Evolutionary conservation across 64 coral and sea anemone species (phyloP).

Genomic region (Catalaphyllia jardinei): DNA sequence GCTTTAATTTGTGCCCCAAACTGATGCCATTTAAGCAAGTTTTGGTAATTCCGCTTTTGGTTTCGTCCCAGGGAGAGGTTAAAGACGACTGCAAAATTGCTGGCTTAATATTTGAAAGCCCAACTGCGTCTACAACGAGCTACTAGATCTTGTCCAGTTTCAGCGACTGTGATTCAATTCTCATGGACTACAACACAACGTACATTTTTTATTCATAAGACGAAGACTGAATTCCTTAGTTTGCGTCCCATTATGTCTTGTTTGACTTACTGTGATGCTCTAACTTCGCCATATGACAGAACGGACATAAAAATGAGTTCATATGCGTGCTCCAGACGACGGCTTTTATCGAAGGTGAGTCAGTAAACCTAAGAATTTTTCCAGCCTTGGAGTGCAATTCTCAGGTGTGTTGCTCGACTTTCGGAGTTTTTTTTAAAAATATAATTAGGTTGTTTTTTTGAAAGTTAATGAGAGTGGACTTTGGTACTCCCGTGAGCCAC

Average conservation of each 20-base stretch:
- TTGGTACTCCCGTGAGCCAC: too few species aligned
- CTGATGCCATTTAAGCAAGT: neutral
- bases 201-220: neutral
- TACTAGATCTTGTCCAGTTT: neutral
- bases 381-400: too few species aligned
- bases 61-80: slow-evolving; percentile 1
- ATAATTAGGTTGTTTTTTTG: too few species aligned
- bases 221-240: neutral
- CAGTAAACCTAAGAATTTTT: too few species aligned
- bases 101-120: neutral
- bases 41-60: neutral
- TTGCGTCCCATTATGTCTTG: neutral
- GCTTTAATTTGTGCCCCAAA: neutral
- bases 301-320: neutral
- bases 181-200: neutral
- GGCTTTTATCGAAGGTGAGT: slow-evolving; percentile 1
- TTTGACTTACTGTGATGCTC: neutral
- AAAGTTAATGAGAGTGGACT: too few species aligned
- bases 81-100: neutral
- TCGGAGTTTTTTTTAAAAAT: too few species aligned
- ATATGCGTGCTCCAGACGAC: neutral
- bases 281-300: neutral
- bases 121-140: neutral
- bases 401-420: too few species aligned
- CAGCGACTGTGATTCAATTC: neutral